These are phyloP conservation scores for Leptoclinus maculatus DNA, from an alignment of 2,797 vertebrate genomes.

Conservation along the genomic window DNA sequence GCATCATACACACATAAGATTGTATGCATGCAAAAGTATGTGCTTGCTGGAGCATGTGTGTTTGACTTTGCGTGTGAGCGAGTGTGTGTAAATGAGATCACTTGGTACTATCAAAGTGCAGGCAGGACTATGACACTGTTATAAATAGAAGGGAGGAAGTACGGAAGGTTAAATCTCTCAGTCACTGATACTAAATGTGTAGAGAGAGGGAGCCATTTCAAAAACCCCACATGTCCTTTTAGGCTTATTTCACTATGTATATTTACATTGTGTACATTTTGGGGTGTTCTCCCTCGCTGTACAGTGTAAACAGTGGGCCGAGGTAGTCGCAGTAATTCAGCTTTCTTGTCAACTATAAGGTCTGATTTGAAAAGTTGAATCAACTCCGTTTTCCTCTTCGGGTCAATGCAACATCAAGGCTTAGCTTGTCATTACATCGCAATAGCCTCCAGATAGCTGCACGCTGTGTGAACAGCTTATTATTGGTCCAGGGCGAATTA, in stretches of 20 bases:
- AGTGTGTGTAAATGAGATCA: slow-evolving; percentile 80
- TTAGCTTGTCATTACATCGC: slow-evolving; percentile 45
- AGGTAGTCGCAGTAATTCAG: background rate
- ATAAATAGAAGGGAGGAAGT: slow-evolving; percentile 84
- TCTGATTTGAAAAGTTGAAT: slow-evolving; percentile 37
- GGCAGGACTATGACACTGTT: slow-evolving; percentile 82
- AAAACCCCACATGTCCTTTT: slow-evolving; percentile 49
- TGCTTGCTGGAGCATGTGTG: slow-evolving; percentile 37
- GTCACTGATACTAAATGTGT: slow-evolving; percentile 69
- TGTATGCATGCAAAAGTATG: slow-evolving; percentile 59
- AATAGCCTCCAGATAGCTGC: slow-evolving; percentile 16
- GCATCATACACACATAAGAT: slow-evolving; percentile 51
- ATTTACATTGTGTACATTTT: slow-evolving; percentile 4
- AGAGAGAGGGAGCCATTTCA: slow-evolving; percentile 58
- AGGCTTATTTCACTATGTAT: slow-evolving; percentile 18
- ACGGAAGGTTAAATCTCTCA: slow-evolving; percentile 79
- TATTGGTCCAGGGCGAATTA: slow-evolving; percentile 72
- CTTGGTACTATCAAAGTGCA: slow-evolving; percentile 83
- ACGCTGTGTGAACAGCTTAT: slow-evolving; percentile 51
- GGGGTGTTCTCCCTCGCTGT: background rate
- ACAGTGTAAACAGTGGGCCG: background rate
- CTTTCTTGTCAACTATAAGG: background rate
- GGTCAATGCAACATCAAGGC: slow-evolving; percentile 24
- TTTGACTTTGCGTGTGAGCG: slow-evolving; percentile 28
- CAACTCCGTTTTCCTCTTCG: slow-evolving; percentile 36